A percentile compares a stretch with the other conserved stretches of the same genome.
These are phyloP conservation scores for Melospiza melodia DNA, from an alignment of 2,113 vertebrate genomes.

Conservation along the genomic window DNA sequence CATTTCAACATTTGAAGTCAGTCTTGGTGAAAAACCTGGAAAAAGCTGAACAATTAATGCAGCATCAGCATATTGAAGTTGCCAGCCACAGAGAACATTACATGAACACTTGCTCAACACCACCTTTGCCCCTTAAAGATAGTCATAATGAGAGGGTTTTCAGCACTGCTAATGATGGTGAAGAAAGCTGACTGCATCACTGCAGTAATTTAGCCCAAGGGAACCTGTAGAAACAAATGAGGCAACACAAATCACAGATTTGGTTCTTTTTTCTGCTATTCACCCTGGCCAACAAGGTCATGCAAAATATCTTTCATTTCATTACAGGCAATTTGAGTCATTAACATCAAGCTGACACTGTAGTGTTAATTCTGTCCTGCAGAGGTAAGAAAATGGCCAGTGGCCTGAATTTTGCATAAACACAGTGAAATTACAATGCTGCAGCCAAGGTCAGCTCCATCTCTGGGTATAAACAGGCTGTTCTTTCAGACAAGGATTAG, in stretches of 20 bases:
- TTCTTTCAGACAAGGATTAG: neutral
- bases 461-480: neutral
- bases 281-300: neutral
- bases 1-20: accelerated
- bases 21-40: neutral
- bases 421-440: neutral
- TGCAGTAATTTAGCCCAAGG: neutral
- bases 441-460: neutral
- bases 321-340: conserved; percentile 6
- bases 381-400: neutral
- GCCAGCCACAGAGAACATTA: neutral
- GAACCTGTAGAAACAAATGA: conserved; percentile 13
- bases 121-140: neutral
- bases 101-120: neutral
- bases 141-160: neutral
- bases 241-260: neutral
- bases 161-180: neutral
- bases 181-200: neutral
- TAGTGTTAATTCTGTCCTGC: neutral
- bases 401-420: neutral
- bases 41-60: neutral
- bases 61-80: neutral
- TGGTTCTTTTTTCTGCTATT: neutral
- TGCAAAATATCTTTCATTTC: neutral
- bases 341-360: neutral